Base-by-base conservation (phyloP, 2,797 vertebrate species). In the Mus spretus region DNA sequence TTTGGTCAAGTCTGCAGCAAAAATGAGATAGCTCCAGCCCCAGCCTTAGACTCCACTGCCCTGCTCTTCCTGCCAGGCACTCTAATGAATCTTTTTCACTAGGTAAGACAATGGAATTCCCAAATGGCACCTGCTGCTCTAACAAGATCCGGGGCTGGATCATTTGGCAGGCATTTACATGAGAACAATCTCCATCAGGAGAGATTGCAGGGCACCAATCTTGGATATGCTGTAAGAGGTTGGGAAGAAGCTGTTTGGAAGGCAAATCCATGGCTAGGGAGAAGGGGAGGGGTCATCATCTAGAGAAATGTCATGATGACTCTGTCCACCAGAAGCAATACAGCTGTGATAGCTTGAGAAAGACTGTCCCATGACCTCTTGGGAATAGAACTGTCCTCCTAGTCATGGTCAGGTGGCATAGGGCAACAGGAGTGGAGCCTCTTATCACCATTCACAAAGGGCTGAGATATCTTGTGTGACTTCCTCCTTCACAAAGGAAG, bases 1-100 rank as follows among this genome's bases (percentile, higher is more conserved):
- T 82, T 92, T 97, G 95, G 97, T 97, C 94, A 97, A 63, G 61
- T 93, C 97, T 86, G 90, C 89, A 59, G 91, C 92, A 95, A 97
- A 98, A 97, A 96, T 93, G 55, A 53, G 74, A 50, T 6, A 34
- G 20, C 67, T 53, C 40, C 40, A 17, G 22, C 17, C n/a, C 13
- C 91, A 87, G 97, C 63, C 92, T 90, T 57, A 67, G 97, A 67
- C 77, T 10, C 31, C n/a, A 13, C 34, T 7, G 3, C 47, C 40
- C 95, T n/a, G 82, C 81, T 79, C 72, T 74, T 22, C 53, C 86
- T 75, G 95, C 0, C 22, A 94, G 65, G 65, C 74, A 57, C 96
- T 96, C 98, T 95, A 96, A 95, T 96, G 91, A 98, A 89, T 55
- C 53, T 72, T 0, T 0, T 87, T 47, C 81, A 57, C 93, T 93